Evolutionary conservation across 1,140 invertebrate species (phyloP), one percentile per base, ranked within the genome.

Genomic region (Dysdera silvatica): DNA sequence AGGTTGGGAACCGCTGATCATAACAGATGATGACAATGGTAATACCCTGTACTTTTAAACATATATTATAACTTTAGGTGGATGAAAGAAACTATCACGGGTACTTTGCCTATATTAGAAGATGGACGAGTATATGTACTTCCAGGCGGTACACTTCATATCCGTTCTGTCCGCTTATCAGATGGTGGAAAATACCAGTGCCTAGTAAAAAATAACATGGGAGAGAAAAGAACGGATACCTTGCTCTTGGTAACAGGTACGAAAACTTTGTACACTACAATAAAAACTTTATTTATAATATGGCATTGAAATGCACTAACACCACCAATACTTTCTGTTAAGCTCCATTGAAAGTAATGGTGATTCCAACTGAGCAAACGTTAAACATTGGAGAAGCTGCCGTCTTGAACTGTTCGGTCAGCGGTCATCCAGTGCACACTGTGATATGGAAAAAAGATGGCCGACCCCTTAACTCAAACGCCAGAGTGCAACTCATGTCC

Each of bases 161-260:
- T 63, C 8, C 37, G 32, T 23, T 49, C 48, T 5, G 61, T 48
- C 1, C 23, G 29, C 24, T 24, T 63, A 18, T 48, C 52, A n/a
- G 67, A 68, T 35, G 45, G 60, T 1, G 65, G 67, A 33, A 67
- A 64, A 45, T 68, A 68, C 33, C 49, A 61, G 28, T 68, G 67
- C 28, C 37, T 67, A 12, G 61, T 59, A 14, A 65, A 69, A 23
- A 70, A 70, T 24, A 58, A 54, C 1, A 56, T 65, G 35, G 69
- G 69, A 14, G 61, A 64, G 23, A 68, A 70, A 20, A 35, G 61
- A 37, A 61, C 65, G 3, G 58, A 67, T 12, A 68, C 67, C 4
- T 61, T 61, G 12, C 67, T 70, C 12, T 35, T 61, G 1, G 65
- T 70, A 3, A 67, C 65, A 28, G 65, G 69, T 70, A 45, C 29